Base-by-base conservation (phyloP, 2,113 vertebrate species). In the Dendropsophus ebraccatus region DNA sequence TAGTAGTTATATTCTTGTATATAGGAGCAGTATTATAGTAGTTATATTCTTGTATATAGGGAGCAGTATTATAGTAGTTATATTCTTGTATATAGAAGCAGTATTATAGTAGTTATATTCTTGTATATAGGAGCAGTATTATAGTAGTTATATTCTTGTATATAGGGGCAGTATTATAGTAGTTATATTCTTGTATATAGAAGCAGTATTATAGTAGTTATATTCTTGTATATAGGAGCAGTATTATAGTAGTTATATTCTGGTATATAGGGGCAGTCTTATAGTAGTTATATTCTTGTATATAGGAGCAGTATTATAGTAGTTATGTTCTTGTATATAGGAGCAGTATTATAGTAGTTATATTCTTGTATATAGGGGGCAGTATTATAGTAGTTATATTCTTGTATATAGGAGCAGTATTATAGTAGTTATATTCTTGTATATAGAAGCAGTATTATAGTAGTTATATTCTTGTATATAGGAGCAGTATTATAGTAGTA, bases 221-320 rank as follows among this genome's bases (percentile, higher is more conserved):
- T 58, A 58, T 58, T 58, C 54, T 58, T 58, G 54, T 58, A 58
- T 10, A 58, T 58, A 58, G 54, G 54, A 23, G 54, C 54, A 58
- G 54, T 58, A 58, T 58, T 58, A 58, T 58, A 58, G 54, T 58
- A 58, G 54, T 58, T n/a, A 58, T 58, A 58, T 58, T 58, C 54
- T 58, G 23, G 54, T 58, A 58, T 10, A 58, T 58, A 58, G 54
- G 54, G 54, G 8, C 54, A 58, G 54, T 58, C 23, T 58, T 58
- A 58, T 58, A 58, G 54, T 58, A 58, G 54, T 58, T 58, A 58
- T 58, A 58, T 58, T 58, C 54, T 58, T 58, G 54, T 58, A 58
- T 10, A 58, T 58, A 58, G 54, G 21, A n/a, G 54, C 54, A 58
- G 54, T 58, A 58, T 58, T 58, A 58, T 58, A 58, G 21, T 58